A percentile compares a stretch with the other conserved stretches of the same genome.
These are phyloP conservation scores for Adelphocoris suturalis DNA, from an alignment of 2,888 invertebrate genomes.

Conservation along the genomic window DNA sequence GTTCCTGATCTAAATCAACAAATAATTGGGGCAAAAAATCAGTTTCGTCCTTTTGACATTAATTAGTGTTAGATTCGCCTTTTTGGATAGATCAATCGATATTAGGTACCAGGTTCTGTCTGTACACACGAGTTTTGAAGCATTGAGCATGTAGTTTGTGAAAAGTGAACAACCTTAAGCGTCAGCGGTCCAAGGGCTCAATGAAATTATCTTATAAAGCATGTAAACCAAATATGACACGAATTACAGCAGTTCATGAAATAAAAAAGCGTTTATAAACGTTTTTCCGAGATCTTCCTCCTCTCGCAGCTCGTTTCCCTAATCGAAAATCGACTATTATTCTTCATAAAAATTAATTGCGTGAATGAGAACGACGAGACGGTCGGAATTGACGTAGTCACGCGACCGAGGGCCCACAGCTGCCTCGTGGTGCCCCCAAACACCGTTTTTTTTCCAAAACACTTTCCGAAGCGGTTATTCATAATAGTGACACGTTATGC, in stretches of 20 bases:
- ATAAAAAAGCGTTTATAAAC: not conserved
- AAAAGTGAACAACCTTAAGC: no score
- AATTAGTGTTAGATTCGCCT: no score
- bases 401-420: constrained; percentile 56
- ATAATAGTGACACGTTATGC: not conserved
- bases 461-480: constrained; percentile 7
- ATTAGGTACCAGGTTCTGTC: no score
- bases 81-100: no score
- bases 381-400: constrained; percentile 49
- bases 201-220: no score
- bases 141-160: no score
- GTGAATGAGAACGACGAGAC: constrained; percentile 56
- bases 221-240: not conserved
- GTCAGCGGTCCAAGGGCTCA: no score
- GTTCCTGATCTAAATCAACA: no score
- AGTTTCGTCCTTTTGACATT: no score
- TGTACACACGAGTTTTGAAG: no score
- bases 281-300: constrained; percentile 19
- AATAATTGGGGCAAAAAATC: no score
- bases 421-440: constrained; percentile 45
- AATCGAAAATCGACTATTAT: constrained; percentile 68
- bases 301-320: not conserved
- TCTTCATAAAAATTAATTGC: constrained; percentile 70
- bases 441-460: not conserved
- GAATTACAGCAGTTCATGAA: not conserved